Base-by-base conservation (phyloP, 2,888 invertebrate genomes). In the Argyresthia goedartella region DNA sequence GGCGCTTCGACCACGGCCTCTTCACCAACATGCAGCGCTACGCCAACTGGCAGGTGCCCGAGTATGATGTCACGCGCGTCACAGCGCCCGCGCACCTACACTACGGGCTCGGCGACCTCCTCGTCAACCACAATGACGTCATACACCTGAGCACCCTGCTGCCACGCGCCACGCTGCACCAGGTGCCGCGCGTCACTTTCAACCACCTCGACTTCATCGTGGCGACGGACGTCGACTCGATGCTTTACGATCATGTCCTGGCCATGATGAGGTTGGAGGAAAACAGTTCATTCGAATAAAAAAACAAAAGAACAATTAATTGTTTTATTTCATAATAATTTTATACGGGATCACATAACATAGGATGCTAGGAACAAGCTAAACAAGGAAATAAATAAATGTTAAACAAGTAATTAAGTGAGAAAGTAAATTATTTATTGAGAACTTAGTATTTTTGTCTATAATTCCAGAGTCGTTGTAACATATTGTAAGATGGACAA, bases 161-260 rank as follows among this genome's bases (percentile, higher is more conserved):
- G 6, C 65, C 67, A 0, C 73, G 72, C 48, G 59, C 65, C 0
- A 51, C 60, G 0, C 57, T 60, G 0, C 54, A 56, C 15, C 53
- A 59, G 52, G 59, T 60, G 1, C 56, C 54, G 0, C 60, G 71
- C 8, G 54, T 59, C 0, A 54, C 54, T 0, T 78, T 76, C 41
- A 67, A 67, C 51, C 76, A 76, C 56, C 63, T 59, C 3, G 75
- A 75, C 39, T 76, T 70, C 51, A 59, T 73, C n/a, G 77, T 76
- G 76, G 67, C 62, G 0, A 53, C 36, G 0, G 65, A 71, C 47
- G 70, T 57, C 0, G 67, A 50, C 39, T 55, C 56, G 0, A 51
- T 61, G 33, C 36, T 75, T 0, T 73, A 69, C 43, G 62, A 67
- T n/a, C 55, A 48, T 2, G 0, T 75, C 0, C 16, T 75, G 3